Percentiles rank a stretch among this genome's conserved stretches.
Evolutionary conservation across 2,888 invertebrate species (phyloP).

Genomic region (Phyllotreta striolata): DNA sequence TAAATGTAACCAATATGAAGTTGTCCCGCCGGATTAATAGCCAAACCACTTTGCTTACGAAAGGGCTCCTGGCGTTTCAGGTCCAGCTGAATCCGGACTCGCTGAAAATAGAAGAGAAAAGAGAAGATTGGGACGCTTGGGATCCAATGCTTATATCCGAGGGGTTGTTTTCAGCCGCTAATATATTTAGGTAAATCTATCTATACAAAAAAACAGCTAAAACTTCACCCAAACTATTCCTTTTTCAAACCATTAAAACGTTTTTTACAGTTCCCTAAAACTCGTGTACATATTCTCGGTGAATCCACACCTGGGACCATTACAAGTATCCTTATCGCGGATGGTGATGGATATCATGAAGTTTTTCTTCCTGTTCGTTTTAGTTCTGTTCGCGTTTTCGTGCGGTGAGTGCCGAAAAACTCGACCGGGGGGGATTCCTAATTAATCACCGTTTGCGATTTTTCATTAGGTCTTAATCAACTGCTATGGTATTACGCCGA

Average conservation of each 20-base stretch:
- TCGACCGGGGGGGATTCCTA: too few relatives aligned
- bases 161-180: conserved; percentile 97
- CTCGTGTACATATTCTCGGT: conserved; percentile 98
- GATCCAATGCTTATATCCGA: conserved; percentile 97
- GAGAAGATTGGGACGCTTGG: conserved; percentile 97
- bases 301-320: conserved; percentile 94
- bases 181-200: conserved; percentile 83
- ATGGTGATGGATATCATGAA: conserved; percentile 97
- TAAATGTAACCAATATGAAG: background rate
- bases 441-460: too few relatives aligned
- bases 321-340: conserved; percentile 93
- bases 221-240: too few relatives aligned
- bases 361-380: conserved; percentile 91
- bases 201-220: too few relatives aligned
- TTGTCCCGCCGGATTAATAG: background rate
- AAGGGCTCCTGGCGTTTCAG: conserved; percentile 41
- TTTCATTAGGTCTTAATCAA: conserved; percentile 76
- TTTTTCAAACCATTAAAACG: background rate
- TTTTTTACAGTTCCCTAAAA: conserved; percentile 83
- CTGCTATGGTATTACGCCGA: conserved; percentile 91
- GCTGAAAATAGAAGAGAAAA: conserved; percentile 56
- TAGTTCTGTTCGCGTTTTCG: conserved; percentile 94
- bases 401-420: conserved; percentile 74
- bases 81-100: conserved; percentile 52
- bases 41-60: conserved; percentile 9